These are phyloP conservation scores for Romanogobio albipinnatus DNA, from an alignment of 2,113 vertebrate species.

Conservation along the genomic window DNA sequence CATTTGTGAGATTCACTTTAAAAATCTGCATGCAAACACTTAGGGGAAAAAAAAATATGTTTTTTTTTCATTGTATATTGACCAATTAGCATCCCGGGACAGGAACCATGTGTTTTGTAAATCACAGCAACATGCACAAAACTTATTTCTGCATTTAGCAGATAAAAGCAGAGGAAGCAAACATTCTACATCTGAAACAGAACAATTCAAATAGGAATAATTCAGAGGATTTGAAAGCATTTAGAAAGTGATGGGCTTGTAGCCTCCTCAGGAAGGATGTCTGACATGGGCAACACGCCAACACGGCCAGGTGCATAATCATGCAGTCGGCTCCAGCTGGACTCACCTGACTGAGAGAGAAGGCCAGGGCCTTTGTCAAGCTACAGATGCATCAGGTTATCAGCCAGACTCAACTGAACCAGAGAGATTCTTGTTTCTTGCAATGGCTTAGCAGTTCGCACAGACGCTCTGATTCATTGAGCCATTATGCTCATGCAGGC, in stretches of 20 bases:
- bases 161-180: neutral
- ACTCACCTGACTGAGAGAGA: neutral
- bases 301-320: conserved; percentile 5
- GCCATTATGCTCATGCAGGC: neutral
- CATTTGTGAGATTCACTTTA: no score
- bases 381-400: conserved; percentile 1
- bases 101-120: neutral
- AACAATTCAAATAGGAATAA: neutral
- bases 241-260: neutral
- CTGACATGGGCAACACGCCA: neutral
- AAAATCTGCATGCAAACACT: no score
- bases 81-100: neutral
- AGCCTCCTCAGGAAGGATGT: neutral
- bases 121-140: neutral
- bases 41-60: no score
- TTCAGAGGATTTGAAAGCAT: neutral
- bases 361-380: conserved; percentile 1
- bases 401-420: neutral
- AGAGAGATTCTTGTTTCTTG: neutral
- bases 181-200: neutral
- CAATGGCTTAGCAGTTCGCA: neutral
- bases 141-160: neutral
- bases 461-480: neutral
- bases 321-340: conserved; percentile 3
- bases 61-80: neutral